These are phyloP conservation scores for Sarcophaga rosellei DNA, from an alignment of 2,888 invertebrate species.

Conservation along the genomic window DNA sequence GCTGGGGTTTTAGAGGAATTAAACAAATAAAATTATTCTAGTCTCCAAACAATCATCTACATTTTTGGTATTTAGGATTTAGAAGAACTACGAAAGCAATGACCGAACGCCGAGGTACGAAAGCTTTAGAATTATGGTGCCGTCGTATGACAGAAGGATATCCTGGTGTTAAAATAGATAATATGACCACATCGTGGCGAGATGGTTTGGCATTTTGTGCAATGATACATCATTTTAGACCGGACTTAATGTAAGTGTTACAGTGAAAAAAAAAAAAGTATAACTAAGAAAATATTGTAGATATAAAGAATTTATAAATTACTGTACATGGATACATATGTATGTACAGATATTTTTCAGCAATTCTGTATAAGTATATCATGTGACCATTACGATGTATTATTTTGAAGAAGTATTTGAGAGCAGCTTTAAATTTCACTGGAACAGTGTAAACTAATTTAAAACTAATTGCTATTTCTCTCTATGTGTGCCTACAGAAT, in stretches of 20 bases:
- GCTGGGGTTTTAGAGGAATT: conserved; percentile 13
- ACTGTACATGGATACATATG: too few species aligned
- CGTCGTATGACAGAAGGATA: conserved; percentile 94
- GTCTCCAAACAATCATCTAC: background rate
- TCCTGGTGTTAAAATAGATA: conserved; percentile 93
- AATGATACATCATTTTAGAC: conserved; percentile 96
- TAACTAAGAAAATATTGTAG: background rate
- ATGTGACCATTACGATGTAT: too few species aligned
- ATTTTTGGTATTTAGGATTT: conserved; percentile 19
- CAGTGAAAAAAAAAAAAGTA: background rate
- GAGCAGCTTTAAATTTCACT: too few species aligned
- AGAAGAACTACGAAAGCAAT: conserved; percentile 80
- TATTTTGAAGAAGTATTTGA: too few species aligned
- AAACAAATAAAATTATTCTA: background rate
- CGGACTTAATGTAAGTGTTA: conserved; percentile 95
- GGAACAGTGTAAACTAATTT: too few species aligned
- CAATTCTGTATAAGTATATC: too few species aligned
- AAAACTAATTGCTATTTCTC: too few species aligned
- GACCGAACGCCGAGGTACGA: conserved; percentile 93
- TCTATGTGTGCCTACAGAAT: too few species aligned
- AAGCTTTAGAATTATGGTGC: conserved; percentile 96
- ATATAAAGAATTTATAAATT: too few species aligned
- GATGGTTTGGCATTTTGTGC: conserved; percentile 98
- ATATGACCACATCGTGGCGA: conserved; percentile 98
- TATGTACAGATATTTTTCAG: too few species aligned